Evolutionary conservation across 2,113 vertebrate genomes (phyloP), one percentile per base, ranked within the genome.

Genomic region (Apteryx owenii): DNA sequence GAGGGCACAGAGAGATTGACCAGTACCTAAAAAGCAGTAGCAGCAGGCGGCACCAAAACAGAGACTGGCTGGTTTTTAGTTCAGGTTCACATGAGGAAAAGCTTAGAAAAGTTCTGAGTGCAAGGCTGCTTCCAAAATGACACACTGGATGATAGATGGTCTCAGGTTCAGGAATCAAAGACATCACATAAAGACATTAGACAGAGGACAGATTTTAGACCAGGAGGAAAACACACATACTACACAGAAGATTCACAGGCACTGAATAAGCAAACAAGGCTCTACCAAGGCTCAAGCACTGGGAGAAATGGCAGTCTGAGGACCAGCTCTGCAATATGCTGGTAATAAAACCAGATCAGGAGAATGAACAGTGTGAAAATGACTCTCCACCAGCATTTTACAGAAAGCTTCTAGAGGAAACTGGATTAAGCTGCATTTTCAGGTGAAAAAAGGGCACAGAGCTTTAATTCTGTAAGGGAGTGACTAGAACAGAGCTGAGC

Each of bases 111-210:
- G 69, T n/a, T 54, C 85, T 48, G 62, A 75, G 56, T 64, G 60
- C 2, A 79, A 70, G 28, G 61, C 98, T 98, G 97, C 98, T 98
- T 98, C 97, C 98, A 98, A 98, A 98, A 98, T 96, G 98, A 69
- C 76, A 68, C 80, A 48, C 8, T 12, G 25, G 54, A 17, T 38
- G 71, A 81, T 8, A 65, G 50, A 78, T 11, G 71, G 15, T 19
- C 38, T 60, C 36, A 11, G 50, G 77, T 31, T 66, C 26, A 38
- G 56, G 84, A 40, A 90, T 78, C 69, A 54, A 58, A 48, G 79
- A 94, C 90, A 91, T 14, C 71, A 91, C 93, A 15, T 10, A 11
- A 3, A 91, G 75, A 93, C 95, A 93, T 12, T 3, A 76, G 44
- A 51, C 62, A 29, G 65, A 54, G 48, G 8, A 53, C 61, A 31